A percentile compares a stretch with the other conserved stretches of the same genome.
Conservation (phyloP, 1,140 invertebrate genomes). For the Theocolax elegans region DNA sequence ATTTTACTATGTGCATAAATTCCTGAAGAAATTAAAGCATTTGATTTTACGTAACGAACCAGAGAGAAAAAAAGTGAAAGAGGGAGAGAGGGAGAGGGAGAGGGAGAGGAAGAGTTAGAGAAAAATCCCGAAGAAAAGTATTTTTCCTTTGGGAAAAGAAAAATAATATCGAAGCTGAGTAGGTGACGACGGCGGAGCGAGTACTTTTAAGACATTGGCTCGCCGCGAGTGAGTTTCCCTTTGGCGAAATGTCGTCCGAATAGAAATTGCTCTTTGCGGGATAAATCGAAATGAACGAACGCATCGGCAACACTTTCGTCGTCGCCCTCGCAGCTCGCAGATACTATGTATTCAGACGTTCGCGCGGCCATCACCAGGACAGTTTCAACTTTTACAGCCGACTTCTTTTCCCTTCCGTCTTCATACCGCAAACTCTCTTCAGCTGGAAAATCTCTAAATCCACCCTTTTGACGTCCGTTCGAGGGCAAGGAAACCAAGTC, state of each 20-base stretch:
- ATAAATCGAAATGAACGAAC: constrained; percentile 48
- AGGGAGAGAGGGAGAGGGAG: too few species aligned
- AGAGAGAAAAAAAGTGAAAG: too few species aligned
- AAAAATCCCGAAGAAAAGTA: too few species aligned
- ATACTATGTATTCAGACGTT: constrained; percentile 39
- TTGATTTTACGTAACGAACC: too few species aligned
- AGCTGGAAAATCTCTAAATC: constrained; percentile 40
- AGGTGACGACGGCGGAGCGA: neutral
- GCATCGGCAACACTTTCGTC: constrained; percentile 24
- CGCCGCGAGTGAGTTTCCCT: constrained; percentile 47
- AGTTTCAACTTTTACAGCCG: constrained; percentile 41
- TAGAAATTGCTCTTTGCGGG: constrained; percentile 60
- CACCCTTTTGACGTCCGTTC: constrained; percentile 19
- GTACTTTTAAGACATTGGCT: neutral
- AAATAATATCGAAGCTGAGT: constrained; percentile 19
- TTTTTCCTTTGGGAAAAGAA: too few species aligned
- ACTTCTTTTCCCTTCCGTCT: constrained; percentile 12
- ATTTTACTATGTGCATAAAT: too few species aligned
- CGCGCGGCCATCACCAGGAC: constrained; percentile 24
- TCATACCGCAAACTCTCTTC: constrained; percentile 18
- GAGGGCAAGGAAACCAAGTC: neutral
- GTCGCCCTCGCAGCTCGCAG: neutral
- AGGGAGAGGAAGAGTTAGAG: too few species aligned
- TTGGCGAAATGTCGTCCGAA: constrained; percentile 64
- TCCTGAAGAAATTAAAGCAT: too few species aligned